Evolutionary conservation across 2,797 vertebrate genomes (phyloP).

Genomic region (Betta splendens): DNA sequence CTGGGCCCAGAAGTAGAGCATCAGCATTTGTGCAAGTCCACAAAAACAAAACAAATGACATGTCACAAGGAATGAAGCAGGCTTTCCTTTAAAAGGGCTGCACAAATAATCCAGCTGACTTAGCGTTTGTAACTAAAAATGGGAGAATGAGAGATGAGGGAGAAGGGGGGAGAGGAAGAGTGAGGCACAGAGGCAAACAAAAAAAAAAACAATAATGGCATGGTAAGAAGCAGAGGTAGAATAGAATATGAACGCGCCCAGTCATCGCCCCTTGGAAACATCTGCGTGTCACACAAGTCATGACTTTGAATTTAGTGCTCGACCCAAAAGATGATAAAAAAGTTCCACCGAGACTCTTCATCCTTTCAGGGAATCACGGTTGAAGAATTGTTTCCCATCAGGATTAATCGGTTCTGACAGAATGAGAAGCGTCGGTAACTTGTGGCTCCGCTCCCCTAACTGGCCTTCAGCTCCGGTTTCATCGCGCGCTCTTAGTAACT

Average conservation of each 20-base stretch:
- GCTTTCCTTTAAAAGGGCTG: constrained; percentile 62
- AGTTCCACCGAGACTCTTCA: constrained; percentile 11
- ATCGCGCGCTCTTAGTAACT: constrained; percentile 10
- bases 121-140: constrained; percentile 55
- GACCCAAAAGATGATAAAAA: constrained; percentile 36
- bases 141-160: constrained; percentile 39
- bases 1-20: constrained; percentile 60
- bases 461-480: background rate
- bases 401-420: constrained; percentile 48
- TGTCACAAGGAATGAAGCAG: constrained; percentile 73
- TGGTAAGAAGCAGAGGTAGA: constrained; percentile 3
- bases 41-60: constrained; percentile 76
- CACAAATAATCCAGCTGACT: constrained; percentile 69
- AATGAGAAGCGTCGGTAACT: constrained; percentile 22
- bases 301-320: constrained; percentile 40
- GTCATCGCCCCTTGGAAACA: constrained; percentile 40
- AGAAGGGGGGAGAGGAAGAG: background rate
- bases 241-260: constrained; percentile 52
- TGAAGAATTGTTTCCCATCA: background rate
- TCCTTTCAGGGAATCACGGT: constrained; percentile 28
- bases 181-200: constrained; percentile 21
- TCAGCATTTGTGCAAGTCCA: constrained; percentile 71
- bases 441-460: background rate
- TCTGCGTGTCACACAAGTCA: constrained; percentile 46
- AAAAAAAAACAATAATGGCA: constrained; percentile 41